Conservation (phyloP, 1,140 invertebrate genomes). For the Spodoptera frugiperda region DNA sequence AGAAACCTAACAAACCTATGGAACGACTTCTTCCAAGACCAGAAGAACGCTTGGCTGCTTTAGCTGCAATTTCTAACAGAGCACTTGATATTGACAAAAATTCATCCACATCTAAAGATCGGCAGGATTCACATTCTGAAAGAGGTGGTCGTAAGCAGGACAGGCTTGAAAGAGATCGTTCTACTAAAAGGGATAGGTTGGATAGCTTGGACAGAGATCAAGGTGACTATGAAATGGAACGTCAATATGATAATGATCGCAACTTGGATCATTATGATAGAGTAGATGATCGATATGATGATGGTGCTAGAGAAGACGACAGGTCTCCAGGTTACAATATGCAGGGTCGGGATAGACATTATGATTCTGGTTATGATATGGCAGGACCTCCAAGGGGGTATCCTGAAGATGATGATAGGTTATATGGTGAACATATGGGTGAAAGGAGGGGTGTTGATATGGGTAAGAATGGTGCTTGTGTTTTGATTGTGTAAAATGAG, state of each 20-base stretch:
- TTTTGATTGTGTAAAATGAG: background rate
- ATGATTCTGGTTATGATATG: conserved; percentile 83
- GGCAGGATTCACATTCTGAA: conserved; percentile 82
- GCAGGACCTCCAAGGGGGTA: conserved; percentile 79
- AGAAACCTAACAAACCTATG: conserved; percentile 86
- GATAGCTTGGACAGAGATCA: conserved; percentile 83
- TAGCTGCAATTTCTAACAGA: conserved; percentile 85
- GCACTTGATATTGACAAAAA: conserved; percentile 82
- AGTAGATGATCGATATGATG: conserved; percentile 82
- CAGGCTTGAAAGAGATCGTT: conserved; percentile 79
- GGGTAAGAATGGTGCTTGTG: conserved; percentile 60
- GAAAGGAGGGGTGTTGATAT: conserved; percentile 80
- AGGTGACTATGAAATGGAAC: conserved; percentile 82
- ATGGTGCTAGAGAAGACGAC: conserved; percentile 76
- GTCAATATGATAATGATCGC: conserved; percentile 82
- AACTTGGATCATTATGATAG: conserved; percentile 83
- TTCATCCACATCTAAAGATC: conserved; percentile 81
- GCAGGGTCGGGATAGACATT: conserved; percentile 80
- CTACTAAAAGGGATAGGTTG: conserved; percentile 79
- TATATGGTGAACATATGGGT: conserved; percentile 79
- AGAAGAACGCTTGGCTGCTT: conserved; percentile 82
- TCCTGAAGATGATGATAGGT: conserved; percentile 82
- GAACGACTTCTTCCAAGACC: conserved; percentile 83
- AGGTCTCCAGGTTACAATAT: conserved; percentile 82
- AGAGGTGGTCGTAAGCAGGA: conserved; percentile 82